phyloP scores from a whole-genome alignment of 2,888 invertebrate genomes.

The Thereva unica region DNA sequence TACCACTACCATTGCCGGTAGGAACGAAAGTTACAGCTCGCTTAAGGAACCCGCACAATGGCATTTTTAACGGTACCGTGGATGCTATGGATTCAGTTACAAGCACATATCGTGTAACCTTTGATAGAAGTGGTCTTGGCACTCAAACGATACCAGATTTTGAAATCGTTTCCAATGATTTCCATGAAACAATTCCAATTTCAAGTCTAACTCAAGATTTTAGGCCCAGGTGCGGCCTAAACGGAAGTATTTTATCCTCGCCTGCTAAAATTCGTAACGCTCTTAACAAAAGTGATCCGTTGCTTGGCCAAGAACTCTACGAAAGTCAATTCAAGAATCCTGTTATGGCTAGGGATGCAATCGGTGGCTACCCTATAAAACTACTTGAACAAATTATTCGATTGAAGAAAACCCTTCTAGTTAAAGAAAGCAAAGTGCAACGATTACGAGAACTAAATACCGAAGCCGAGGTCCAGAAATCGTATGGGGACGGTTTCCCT shows the following conservation, averaged over 20 bases:
- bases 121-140: slow-evolving; percentile 88
- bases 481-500: slow-evolving; percentile 76
- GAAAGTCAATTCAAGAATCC: slow-evolving; percentile 59
- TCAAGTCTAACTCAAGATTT: slow-evolving; percentile 82
- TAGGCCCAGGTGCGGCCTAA: slow-evolving; percentile 69
- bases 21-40: slow-evolving; percentile 94
- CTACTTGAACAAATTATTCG: slow-evolving; percentile 85
- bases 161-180: slow-evolving; percentile 92
- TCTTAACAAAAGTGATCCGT: slow-evolving; percentile 69
- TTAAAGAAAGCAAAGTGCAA: slow-evolving; percentile 80
- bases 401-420: slow-evolving; percentile 80
- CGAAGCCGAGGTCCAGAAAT: slow-evolving; percentile 84
- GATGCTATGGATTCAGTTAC: slow-evolving; percentile 95
- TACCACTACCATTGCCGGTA: slow-evolving; percentile 91
- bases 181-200: slow-evolving; percentile 86
- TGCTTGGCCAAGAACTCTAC: slow-evolving; percentile 62
- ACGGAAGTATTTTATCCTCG: slow-evolving; percentile 59
- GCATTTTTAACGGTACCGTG: slow-evolving; percentile 89
- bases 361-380: slow-evolving; percentile 83
- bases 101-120: slow-evolving; percentile 92
- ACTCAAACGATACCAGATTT: slow-evolving; percentile 96
- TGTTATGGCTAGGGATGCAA: slow-evolving; percentile 54
- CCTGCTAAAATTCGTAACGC: slow-evolving; percentile 46
- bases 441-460: slow-evolving; percentile 84
- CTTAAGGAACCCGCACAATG: slow-evolving; percentile 90